Conservation (phyloP, 2,113 vertebrate species). For the Nibea albiflora region DNA sequence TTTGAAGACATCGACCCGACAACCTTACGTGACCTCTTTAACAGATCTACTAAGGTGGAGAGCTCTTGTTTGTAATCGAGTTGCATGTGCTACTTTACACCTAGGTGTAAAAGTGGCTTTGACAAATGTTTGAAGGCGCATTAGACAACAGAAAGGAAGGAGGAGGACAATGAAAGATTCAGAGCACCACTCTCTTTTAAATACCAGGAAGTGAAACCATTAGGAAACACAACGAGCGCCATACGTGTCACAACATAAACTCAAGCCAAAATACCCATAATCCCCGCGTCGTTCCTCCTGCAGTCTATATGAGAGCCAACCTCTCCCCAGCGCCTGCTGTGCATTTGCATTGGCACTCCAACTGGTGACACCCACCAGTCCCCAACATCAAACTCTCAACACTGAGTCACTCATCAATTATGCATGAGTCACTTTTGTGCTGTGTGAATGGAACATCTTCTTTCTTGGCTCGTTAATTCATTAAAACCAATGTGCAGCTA, state of each 20-base stretch:
- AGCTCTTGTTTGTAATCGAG: neutral
- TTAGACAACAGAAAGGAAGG: neutral
- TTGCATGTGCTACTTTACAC: neutral
- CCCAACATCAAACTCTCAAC: constrained; percentile 47
- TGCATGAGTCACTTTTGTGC: constrained; percentile 68
- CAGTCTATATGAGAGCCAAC: constrained; percentile 21
- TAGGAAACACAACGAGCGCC: neutral
- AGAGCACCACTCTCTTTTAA: neutral
- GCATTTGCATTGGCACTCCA: constrained; percentile 44
- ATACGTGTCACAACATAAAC: constrained; percentile 5
- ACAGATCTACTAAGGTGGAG: neutral
- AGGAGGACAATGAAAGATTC: neutral
- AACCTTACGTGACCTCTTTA: neutral
- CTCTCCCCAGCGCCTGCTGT: constrained; percentile 1
- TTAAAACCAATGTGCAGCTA: constrained; percentile 54
- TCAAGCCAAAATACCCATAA: constrained; percentile 1
- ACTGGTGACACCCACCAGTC: constrained; percentile 44
- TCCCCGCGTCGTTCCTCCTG: neutral
- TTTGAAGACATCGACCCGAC: neutral
- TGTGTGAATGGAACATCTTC: constrained; percentile 63
- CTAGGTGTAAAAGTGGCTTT: neutral
- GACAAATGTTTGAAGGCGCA: neutral
- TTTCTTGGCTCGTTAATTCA: constrained; percentile 66
- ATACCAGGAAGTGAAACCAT: neutral
- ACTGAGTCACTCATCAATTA: constrained; percentile 69